These are phyloP conservation scores for Anarrhichthys ocellatus DNA, from an alignment of 2,113 vertebrate genomes.

Conservation along the genomic window DNA sequence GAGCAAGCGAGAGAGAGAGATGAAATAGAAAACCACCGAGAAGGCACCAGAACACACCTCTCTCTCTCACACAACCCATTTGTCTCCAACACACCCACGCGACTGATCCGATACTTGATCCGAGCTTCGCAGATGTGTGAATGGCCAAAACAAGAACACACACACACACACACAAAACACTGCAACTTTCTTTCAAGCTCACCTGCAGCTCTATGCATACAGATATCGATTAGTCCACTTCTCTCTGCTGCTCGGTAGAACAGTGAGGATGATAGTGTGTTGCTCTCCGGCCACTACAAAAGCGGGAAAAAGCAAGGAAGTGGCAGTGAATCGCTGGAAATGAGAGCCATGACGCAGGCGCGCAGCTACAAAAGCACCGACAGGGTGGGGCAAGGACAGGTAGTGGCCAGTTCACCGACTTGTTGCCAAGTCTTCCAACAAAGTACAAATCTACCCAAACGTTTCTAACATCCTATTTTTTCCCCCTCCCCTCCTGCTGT, in stretches of 20 bases:
- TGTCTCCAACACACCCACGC: conserved; percentile 59
- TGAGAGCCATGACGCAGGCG: conserved; percentile 61
- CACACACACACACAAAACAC: conserved; percentile 29
- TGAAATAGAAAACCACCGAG: conserved; percentile 64
- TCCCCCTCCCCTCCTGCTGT: background rate
- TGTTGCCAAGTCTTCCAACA: conserved; percentile 56
- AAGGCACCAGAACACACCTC: conserved; percentile 39
- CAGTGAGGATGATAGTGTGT: background rate
- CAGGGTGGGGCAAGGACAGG: conserved; percentile 76
- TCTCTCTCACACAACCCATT: conserved; percentile 17
- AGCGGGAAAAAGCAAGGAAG: conserved; percentile 56
- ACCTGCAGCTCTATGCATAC: conserved; percentile 47
- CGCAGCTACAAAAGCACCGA: conserved; percentile 22
- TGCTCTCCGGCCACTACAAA: conserved; percentile 42
- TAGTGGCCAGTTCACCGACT: conserved; percentile 68
- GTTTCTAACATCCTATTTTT: background rate
- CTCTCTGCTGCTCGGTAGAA: conserved; percentile 11
- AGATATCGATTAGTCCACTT: background rate
- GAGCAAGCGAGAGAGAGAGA: background rate
- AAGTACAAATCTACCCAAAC: conserved; percentile 37
- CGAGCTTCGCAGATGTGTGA: conserved; percentile 43
- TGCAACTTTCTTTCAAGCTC: conserved; percentile 33
- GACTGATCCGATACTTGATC: conserved; percentile 58
- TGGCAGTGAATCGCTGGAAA: conserved; percentile 57
- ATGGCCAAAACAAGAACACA: conserved; percentile 35